Conservation (phyloP, 2,113 vertebrate species). For the Podilymbus podiceps region DNA sequence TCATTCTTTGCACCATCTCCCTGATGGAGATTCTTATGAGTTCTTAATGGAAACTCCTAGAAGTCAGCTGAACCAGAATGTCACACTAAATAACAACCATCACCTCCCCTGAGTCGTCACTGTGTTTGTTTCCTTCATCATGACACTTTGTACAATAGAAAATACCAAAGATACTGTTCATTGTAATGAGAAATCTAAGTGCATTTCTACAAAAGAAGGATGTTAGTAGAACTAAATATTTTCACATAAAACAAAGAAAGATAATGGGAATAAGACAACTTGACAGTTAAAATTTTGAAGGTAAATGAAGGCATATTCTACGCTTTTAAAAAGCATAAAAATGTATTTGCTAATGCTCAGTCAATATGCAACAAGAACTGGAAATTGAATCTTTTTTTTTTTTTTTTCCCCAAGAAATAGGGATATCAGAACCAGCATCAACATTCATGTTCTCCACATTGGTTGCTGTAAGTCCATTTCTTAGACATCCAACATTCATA, state of each 20-base stretch:
- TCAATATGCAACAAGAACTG: neutral
- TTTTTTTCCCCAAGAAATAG: neutral
- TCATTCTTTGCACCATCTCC: neutral
- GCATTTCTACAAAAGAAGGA: neutral
- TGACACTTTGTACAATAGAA: neutral
- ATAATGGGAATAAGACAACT: neutral
- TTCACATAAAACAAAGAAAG: neutral
- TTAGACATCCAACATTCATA: neutral
- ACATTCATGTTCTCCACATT: neutral
- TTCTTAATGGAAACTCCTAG: neutral
- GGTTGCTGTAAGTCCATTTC: neutral
- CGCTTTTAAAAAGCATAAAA: neutral
- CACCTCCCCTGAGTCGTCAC: neutral
- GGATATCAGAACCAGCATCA: neutral
- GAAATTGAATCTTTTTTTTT: fast-evolving
- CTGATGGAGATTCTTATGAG: neutral
- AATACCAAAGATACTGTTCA: neutral
- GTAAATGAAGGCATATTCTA: neutral
- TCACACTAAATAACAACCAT: neutral
- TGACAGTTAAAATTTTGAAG: neutral
- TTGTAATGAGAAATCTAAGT: neutral
- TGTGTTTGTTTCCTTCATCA: neutral
- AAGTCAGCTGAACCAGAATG: neutral
- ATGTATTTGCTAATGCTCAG: neutral
- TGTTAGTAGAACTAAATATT: neutral